Percentiles rank a stretch among this genome's conserved stretches.
These are phyloP conservation scores for Phoebastria nigripes DNA, from an alignment of 2,797 vertebrate species.

Conservation along the genomic window DNA sequence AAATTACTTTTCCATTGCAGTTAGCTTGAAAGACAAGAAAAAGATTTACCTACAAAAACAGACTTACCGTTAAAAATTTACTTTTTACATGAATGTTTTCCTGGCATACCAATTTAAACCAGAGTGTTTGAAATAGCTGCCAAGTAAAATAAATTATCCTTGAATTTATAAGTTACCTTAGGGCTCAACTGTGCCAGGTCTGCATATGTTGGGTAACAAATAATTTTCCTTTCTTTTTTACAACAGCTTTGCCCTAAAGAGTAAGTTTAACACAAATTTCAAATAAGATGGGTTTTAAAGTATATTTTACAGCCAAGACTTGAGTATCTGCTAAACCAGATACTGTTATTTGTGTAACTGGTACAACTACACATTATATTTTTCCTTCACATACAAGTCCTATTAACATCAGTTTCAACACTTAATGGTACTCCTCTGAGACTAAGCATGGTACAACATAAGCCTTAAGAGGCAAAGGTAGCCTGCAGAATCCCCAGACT, in stretches of 20 bases:
- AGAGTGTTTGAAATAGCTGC: slow-evolving; percentile 65
- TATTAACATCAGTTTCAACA: neutral
- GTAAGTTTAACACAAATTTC: neutral
- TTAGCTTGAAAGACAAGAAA: neutral
- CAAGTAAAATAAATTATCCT: slow-evolving; percentile 76
- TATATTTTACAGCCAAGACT: neutral
- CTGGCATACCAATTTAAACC: slow-evolving; percentile 58
- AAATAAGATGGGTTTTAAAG: neutral
- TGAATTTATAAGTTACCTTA: slow-evolving; percentile 65
- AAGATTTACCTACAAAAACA: slow-evolving; percentile 42
- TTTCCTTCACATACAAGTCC: neutral
- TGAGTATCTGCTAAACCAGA: neutral
- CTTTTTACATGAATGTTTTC: slow-evolving; percentile 45
- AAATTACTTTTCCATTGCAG: neutral
- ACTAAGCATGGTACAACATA: neutral
- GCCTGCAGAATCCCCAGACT: neutral
- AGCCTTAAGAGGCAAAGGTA: neutral
- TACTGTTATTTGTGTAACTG: neutral
- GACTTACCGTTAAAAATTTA: slow-evolving; percentile 28
- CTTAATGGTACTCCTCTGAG: neutral
- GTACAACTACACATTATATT: neutral
- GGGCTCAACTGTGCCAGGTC: slow-evolving; percentile 23
- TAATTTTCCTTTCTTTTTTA: slow-evolving; percentile 3
- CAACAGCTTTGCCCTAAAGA: neutral
- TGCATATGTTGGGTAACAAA: slow-evolving; percentile 26